These are phyloP conservation scores for Sebastes minor DNA, from an alignment of 2,797 vertebrate genomes.

Conservation along the genomic window DNA sequence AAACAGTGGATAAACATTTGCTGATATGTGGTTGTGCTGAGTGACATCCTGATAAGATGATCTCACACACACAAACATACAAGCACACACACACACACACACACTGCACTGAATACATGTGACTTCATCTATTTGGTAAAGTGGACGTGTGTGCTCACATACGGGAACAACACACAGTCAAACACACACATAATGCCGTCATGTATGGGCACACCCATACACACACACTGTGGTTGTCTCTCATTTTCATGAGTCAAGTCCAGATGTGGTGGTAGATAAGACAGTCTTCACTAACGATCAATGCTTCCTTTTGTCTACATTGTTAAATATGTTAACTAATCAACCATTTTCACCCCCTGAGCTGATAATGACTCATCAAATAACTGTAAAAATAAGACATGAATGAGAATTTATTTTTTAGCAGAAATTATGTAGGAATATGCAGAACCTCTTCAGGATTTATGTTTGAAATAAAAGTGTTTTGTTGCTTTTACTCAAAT, in stretches of 20 bases:
- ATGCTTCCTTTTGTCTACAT: neutral
- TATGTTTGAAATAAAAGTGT: neutral
- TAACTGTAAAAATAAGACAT: neutral
- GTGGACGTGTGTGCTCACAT: neutral
- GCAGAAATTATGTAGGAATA: neutral
- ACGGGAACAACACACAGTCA: neutral
- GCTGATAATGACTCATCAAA: neutral
- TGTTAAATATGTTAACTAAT: neutral
- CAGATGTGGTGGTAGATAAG: neutral
- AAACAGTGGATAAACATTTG: conserved; percentile 56
- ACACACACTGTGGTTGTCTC: neutral
- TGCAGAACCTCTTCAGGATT: neutral
- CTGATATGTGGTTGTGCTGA: conserved; percentile 26
- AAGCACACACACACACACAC: neutral
- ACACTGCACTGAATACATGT: neutral
- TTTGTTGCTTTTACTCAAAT: neutral
- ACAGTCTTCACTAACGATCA: neutral
- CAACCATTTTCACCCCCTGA: neutral
- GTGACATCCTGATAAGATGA: conserved; percentile 36
- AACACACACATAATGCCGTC: neutral
- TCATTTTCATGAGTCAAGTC: neutral
- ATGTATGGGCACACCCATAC: neutral
- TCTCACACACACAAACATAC: neutral
- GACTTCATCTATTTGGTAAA: conserved; percentile 10
- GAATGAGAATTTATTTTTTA: neutral